Evolutionary conservation across 2,797 vertebrate genomes (phyloP).

Genomic region (Alfaro cultratus): DNA sequence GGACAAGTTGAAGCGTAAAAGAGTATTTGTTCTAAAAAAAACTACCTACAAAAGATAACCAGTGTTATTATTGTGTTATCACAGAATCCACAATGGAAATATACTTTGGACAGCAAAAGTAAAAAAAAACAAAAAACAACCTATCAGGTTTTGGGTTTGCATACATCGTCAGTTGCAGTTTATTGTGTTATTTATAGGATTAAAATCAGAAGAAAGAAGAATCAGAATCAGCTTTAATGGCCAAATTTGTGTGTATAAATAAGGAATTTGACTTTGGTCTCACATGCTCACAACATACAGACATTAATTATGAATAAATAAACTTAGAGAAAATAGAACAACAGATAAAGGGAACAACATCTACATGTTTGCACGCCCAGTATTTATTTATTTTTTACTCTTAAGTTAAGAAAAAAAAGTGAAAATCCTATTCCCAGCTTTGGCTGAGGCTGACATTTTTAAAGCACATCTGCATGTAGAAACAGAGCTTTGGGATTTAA

Average conservation of each 20-base stretch:
- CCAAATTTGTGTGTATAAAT: neutral
- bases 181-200: neutral
- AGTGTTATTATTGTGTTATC: neutral
- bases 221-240: neutral
- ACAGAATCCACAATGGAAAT: neutral
- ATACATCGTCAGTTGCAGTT: neutral
- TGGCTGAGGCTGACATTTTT: neutral
- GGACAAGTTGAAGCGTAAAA: neutral
- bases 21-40: neutral
- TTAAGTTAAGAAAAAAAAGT: neutral
- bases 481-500: neutral
- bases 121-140: neutral
- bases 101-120: neutral
- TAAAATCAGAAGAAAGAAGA: neutral
- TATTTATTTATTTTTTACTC: neutral
- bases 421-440: slow-evolving; percentile 4
- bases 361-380: neutral
- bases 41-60: neutral
- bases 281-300: neutral
- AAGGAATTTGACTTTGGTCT: neutral
- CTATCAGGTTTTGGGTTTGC: neutral
- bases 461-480: slow-evolving; percentile 8
- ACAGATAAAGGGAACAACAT: neutral
- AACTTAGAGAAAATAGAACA: neutral
- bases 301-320: neutral